A percentile compares a stretch with the other conserved stretches of the same genome.
These are phyloP conservation scores for Lasioglossum leucozonium DNA, from an alignment of 2,888 invertebrate genomes.

Conservation along the genomic window DNA sequence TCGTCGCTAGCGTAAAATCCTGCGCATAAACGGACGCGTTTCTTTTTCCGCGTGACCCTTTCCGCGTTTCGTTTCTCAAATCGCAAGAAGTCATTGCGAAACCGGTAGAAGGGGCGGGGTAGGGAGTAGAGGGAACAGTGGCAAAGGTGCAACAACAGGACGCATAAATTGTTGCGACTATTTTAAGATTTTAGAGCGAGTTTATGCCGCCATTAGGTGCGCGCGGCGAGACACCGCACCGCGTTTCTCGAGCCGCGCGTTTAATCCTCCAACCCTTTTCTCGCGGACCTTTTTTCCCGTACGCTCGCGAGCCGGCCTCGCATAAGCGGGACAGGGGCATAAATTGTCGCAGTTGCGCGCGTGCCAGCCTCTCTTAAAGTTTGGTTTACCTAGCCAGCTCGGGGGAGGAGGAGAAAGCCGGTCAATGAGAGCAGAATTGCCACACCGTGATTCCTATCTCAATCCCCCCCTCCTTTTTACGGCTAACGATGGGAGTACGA, in stretches of 20 bases:
- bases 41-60: background rate
- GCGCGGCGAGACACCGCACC: constrained; percentile 68
- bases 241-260: constrained; percentile 65
- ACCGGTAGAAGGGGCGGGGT: background rate
- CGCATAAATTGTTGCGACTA: constrained; percentile 83
- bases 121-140: constrained; percentile 18
- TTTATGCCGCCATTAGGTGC: constrained; percentile 81
- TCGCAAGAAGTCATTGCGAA: background rate
- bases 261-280: constrained; percentile 62
- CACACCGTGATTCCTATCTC: constrained; percentile 33
- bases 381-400: constrained; percentile 54
- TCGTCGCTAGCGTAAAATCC: background rate
- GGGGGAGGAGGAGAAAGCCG: constrained; percentile 50
- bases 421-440: constrained; percentile 60
- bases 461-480: background rate
- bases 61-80: background rate
- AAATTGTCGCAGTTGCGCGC: constrained; percentile 75
- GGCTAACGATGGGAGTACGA: background rate
- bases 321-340: constrained; percentile 71
- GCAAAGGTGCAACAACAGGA: constrained; percentile 81
- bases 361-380: constrained; percentile 67
- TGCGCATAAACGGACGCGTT: constrained; percentile 19
- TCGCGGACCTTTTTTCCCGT: constrained; percentile 29
- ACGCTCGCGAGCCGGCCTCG: constrained; percentile 43
- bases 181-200: constrained; percentile 82